Conservation (phyloP, 2,797 vertebrate species). For the Vireo griseus region DNA sequence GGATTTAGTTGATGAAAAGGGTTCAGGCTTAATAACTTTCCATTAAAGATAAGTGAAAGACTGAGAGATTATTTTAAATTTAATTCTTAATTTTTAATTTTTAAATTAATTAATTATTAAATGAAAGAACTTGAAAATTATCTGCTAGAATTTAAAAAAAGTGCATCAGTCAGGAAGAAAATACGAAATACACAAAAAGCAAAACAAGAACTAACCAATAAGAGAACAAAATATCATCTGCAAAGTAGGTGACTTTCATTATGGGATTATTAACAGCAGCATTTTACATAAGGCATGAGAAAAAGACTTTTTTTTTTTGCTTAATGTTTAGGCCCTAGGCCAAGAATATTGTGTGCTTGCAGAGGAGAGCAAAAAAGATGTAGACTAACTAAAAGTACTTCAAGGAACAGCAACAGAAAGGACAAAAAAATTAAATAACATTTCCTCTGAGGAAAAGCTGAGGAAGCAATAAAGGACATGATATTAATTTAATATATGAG, state of each 20-base stretch:
- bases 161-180: neutral
- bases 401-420: neutral
- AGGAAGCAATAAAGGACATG: neutral
- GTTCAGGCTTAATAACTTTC: neutral
- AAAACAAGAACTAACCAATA: neutral
- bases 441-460: neutral
- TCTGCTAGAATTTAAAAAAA: neutral
- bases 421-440: neutral
- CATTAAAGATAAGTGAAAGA: neutral
- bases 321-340: neutral
- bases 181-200: neutral
- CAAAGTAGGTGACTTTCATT: neutral
- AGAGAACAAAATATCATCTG: neutral
- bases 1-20: neutral
- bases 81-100: no score
- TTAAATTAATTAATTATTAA: neutral
- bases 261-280: neutral
- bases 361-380: neutral
- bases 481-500: neutral
- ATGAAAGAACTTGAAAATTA: neutral
- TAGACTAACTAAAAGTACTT: neutral
- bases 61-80: neutral
- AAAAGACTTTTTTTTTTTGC: neutral
- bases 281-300: neutral
- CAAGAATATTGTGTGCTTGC: neutral